Conservation (phyloP, 2,113 vertebrate species). For the Paratilapia polleni region DNA sequence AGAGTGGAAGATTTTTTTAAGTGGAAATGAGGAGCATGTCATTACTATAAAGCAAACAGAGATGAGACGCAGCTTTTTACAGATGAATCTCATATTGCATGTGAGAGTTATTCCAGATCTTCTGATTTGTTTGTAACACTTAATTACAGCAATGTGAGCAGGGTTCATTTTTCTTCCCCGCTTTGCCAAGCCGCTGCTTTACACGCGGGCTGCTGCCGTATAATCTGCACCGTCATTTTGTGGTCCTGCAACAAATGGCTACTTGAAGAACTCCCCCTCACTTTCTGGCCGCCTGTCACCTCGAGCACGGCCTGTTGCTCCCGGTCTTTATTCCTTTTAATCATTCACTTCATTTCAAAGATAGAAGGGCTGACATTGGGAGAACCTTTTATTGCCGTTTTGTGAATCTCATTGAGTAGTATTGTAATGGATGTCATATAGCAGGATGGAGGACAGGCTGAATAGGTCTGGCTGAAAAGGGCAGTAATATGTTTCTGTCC, state of each 20-base stretch:
- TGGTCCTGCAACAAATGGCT: slow-evolving; percentile 28
- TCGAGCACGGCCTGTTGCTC: slow-evolving; percentile 20
- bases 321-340: slow-evolving; percentile 48
- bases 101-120: slow-evolving; percentile 7
- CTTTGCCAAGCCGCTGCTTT: slow-evolving; percentile 30
- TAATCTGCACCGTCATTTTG: slow-evolving; percentile 41
- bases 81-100: not conserved
- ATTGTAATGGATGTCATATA: slow-evolving; percentile 66
- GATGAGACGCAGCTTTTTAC: slow-evolving; percentile 19
- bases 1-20: not conserved
- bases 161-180: not conserved
- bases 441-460: slow-evolving; percentile 43
- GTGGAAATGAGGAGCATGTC: slow-evolving; percentile 13
- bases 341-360: slow-evolving; percentile 55
- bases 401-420: slow-evolving; percentile 41
- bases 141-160: not conserved
- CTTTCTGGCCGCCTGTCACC: slow-evolving; percentile 33
- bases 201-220: slow-evolving; percentile 13
- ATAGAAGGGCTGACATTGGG: slow-evolving; percentile 41
- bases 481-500: slow-evolving; percentile 55
- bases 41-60: not conserved
- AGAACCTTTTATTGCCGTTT: slow-evolving; percentile 38
- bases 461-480: slow-evolving; percentile 43
- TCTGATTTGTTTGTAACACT: slow-evolving; percentile 21
- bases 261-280: slow-evolving; percentile 42